Conservation (phyloP, 92 coral and sea anemone genomes). For the Bergia puertoricense region DNA sequence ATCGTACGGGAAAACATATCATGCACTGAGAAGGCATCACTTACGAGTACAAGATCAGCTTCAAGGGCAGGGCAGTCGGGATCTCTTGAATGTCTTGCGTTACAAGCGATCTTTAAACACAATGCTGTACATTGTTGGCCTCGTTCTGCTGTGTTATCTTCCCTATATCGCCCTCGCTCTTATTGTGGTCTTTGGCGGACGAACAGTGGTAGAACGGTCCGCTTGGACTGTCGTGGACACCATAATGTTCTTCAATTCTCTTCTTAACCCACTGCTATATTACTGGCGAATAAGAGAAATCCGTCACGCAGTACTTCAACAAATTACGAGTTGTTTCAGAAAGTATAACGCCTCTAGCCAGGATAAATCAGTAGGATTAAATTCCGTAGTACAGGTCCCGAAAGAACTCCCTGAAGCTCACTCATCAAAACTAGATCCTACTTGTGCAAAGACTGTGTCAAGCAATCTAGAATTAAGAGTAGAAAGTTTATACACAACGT, state of each 20-base stretch:
- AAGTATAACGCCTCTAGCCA: not conserved
- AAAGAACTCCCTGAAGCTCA: not conserved
- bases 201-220: constrained; percentile 25
- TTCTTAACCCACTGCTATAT: constrained; percentile 31
- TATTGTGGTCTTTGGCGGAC: not conserved
- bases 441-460: not conserved
- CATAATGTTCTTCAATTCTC: constrained; percentile 21
- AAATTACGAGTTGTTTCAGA: not conserved
- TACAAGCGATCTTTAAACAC: constrained; percentile 15
- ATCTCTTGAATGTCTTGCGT: not conserved
- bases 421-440: not conserved
- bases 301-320: constrained; percentile 9
- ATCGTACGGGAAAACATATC: constrained; percentile 24
- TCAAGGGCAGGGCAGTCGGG: not conserved
- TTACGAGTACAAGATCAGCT: not conserved
- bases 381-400: not conserved
- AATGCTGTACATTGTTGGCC: constrained; percentile 11
- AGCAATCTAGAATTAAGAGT: not conserved
- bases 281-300: constrained; percentile 28
- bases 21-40: not conserved
- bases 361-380: not conserved
- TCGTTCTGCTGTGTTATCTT: not conserved
- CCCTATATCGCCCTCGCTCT: constrained; percentile 18
- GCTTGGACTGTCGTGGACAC: constrained; percentile 32
- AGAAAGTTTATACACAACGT: too few species aligned